phyloP scores from a whole-genome alignment of 2,888 invertebrate species.

The Chrysolina haemoptera region DNA sequence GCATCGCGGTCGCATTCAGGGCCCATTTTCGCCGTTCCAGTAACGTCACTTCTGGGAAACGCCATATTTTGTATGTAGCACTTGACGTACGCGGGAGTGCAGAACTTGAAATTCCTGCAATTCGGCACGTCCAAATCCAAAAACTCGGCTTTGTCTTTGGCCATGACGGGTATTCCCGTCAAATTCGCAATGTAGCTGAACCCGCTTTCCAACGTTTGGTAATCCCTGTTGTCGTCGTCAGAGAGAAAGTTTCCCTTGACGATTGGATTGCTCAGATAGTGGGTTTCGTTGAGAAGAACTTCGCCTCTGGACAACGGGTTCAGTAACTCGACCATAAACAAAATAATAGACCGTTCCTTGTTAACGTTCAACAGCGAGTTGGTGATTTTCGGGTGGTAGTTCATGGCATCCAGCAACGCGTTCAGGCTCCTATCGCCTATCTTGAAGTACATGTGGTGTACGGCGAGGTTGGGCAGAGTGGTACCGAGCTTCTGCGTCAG shows the following conservation, averaged over 20 bases:
- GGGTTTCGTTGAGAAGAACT: conserved; percentile 69
- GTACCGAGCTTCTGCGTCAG: conserved; percentile 68
- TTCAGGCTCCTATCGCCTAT: conserved; percentile 63
- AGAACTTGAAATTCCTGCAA: conserved; percentile 67
- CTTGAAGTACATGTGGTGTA: conserved; percentile 57
- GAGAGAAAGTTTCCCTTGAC: conserved; percentile 76
- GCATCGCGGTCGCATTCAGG: conserved; percentile 62
- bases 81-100: conserved; percentile 67
- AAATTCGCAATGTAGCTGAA: conserved; percentile 55
- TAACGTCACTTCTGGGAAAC: conserved; percentile 46
- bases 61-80: conserved; percentile 68
- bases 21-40: conserved; percentile 65
- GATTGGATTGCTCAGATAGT: conserved; percentile 67
- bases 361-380: conserved; percentile 58
- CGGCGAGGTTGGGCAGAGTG: conserved; percentile 53
- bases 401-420: conserved; percentile 51
- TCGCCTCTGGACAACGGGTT: conserved; percentile 70
- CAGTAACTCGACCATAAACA: conserved; percentile 64
- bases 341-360: conserved; percentile 53
- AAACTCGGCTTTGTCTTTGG: conserved; percentile 61
- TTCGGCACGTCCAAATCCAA: conserved; percentile 64
- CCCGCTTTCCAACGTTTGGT: conserved; percentile 47
- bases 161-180: conserved; percentile 32
- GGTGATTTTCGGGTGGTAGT: conserved; percentile 56
- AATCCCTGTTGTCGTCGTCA: conserved; percentile 63